Conservation (phyloP, 2,888 invertebrate species). For the Meliscaeva auricollis region DNA sequence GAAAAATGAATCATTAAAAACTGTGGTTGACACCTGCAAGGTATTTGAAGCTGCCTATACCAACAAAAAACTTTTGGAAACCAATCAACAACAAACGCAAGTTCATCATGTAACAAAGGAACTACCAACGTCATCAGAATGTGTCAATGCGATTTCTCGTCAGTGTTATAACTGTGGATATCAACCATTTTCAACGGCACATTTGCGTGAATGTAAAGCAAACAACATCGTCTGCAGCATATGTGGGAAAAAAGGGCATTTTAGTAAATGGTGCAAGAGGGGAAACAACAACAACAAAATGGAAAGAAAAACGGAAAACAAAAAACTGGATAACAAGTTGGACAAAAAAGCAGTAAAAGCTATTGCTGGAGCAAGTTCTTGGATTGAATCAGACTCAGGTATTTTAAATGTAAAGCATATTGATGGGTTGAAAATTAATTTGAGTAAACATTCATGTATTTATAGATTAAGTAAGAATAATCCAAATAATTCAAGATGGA, state of each 20-base stretch:
- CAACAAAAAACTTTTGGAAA: conserved; percentile 61
- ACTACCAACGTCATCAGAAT: conserved; percentile 3
- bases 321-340: neutral
- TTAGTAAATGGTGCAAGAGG: conserved; percentile 29
- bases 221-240: conserved; percentile 50
- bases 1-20: too few relatives aligned
- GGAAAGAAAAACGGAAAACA: neutral
- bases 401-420: conserved; percentile 31
- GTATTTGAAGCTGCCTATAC: too few relatives aligned
- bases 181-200: conserved; percentile 44
- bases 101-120: conserved; percentile 11
- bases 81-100: conserved; percentile 41
- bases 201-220: conserved; percentile 56
- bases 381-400: conserved; percentile 24
- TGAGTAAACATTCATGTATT: conserved; percentile 7
- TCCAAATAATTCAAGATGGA: conserved; percentile 13
- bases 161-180: conserved; percentile 52
- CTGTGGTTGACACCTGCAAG: too few relatives aligned
- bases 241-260: conserved; percentile 44
- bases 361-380: neutral
- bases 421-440: conserved; percentile 13
- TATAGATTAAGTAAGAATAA: conserved; percentile 23
- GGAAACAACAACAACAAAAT: conserved; percentile 3
- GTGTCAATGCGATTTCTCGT: conserved; percentile 27
- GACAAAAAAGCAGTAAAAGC: neutral